Conservation (phyloP, 2,113 vertebrate genomes). For the Xyrauchen texanus region DNA sequence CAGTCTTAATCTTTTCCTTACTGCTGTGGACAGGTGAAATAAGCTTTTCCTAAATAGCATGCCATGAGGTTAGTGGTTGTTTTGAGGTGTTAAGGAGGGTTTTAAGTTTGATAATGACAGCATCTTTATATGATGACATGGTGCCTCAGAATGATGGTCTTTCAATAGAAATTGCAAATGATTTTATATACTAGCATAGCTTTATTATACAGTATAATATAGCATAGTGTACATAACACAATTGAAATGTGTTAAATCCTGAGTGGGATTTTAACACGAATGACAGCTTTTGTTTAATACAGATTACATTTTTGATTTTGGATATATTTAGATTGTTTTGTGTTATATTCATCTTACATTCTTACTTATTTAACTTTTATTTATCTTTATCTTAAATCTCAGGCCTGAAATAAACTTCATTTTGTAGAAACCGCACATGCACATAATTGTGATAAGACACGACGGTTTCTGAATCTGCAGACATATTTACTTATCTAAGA, state of each 20-base stretch:
- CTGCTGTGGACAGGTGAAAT: slow-evolving; percentile 30
- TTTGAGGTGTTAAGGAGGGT: neutral
- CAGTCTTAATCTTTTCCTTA: slow-evolving; percentile 14
- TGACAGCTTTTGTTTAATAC: too few species aligned
- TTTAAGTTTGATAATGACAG: neutral
- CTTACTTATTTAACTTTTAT: neutral
- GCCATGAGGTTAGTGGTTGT: neutral
- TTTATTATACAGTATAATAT: too few species aligned
- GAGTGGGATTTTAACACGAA: too few species aligned
- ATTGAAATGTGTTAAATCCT: too few species aligned
- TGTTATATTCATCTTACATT: neutral
- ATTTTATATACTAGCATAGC: too few species aligned
- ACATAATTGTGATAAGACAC: too few species aligned
- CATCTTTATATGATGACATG: neutral
- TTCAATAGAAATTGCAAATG: neutral
- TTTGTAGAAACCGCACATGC: too few species aligned
- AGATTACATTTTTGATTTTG: neutral
- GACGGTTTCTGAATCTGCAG: too few species aligned
- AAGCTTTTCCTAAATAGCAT: neutral
- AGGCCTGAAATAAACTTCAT: neutral
- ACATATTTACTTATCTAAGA: too few species aligned
- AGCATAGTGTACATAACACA: too few species aligned
- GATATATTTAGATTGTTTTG: neutral
- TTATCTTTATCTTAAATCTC: neutral
- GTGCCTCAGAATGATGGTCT: neutral